phyloP scores from a whole-genome alignment of 1,140 invertebrate genomes.

The Eurosta solidaginis region DNA sequence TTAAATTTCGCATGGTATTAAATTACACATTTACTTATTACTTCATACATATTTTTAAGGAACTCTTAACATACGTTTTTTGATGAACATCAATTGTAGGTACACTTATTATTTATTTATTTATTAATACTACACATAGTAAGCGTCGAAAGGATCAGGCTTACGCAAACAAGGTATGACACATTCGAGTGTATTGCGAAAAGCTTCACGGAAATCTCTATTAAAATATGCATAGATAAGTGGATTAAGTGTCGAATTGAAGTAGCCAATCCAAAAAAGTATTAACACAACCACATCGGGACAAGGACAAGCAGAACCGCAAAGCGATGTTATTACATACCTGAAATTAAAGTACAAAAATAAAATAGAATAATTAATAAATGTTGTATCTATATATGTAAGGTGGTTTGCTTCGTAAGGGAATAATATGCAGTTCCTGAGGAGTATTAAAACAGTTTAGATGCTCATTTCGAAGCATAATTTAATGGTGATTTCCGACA shows the following conservation, averaged over 20 bases:
- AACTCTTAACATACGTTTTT: not conserved
- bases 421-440: no score
- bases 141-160: constrained; percentile 62
- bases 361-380: no score
- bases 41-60: not conserved
- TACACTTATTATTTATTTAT: not conserved
- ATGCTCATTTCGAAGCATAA: no score
- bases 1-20: not conserved
- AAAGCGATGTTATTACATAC: constrained; percentile 87
- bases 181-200: constrained; percentile 89
- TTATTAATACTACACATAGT: constrained; percentile 58
- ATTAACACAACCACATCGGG: constrained; percentile 81
- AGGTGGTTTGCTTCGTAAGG: no score
- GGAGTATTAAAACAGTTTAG: no score
- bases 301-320: constrained; percentile 78
- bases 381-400: no score
- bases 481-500: no score
- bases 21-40: not conserved
- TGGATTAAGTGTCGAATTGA: constrained; percentile 96
- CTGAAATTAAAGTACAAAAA: constrained; percentile 58
- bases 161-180: constrained; percentile 72
- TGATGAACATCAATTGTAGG: not conserved
- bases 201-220: constrained; percentile 94
- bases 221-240: constrained; percentile 99
- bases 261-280: constrained; percentile 84